Base-by-base conservation (phyloP, 2,888 invertebrate genomes). In the Pyrrhia umbra region DNA sequence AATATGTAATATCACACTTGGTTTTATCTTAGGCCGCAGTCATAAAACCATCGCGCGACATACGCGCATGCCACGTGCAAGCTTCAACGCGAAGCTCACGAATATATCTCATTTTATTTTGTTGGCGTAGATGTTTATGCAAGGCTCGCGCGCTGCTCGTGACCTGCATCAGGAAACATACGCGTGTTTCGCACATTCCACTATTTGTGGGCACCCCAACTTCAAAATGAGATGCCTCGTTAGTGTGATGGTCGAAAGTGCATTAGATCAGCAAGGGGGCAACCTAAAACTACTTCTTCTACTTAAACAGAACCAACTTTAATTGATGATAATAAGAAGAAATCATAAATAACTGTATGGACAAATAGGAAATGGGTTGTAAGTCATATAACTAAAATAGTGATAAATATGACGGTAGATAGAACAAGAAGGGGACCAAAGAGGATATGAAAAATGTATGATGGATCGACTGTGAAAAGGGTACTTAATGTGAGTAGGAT, bases 41-140 rank as follows among this genome's bases (percentile, higher is more conserved):
- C 37, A 49, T 34, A 56, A 18, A 51, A 15, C 39, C 18, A 60
- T 25, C 30, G 20, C 46, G 21, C 25, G 23, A 37, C 50, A 47
- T 40, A 45, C 16, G 18, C 23, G 6, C 46, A 25, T 18, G 23
- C 37, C 20, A 47, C 46, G 46, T 59, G 40, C 61, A 59, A 15
- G 27, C 52, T 23, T 68, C 46, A 37, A 47, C 61, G 52, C 40
- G 40, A 18, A 40, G 34, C 27, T 21, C 46, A 42, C 68, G 40
- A 68, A 67, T 67, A 60, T 68, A 60, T 68, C 60, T 66, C 37
- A 68, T 63, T 50, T 59, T 59, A 71, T 66, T 65, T 66, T 59
- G 43, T 54, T 71, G 72, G 54, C 58, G 43, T 45, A 27, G 34
- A 52, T 66, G 45, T 71, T 71, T 71, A 71, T 69, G 66, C 72